Conservation (phyloP, 2,113 vertebrate genomes). For the Numida meleagris region DNA sequence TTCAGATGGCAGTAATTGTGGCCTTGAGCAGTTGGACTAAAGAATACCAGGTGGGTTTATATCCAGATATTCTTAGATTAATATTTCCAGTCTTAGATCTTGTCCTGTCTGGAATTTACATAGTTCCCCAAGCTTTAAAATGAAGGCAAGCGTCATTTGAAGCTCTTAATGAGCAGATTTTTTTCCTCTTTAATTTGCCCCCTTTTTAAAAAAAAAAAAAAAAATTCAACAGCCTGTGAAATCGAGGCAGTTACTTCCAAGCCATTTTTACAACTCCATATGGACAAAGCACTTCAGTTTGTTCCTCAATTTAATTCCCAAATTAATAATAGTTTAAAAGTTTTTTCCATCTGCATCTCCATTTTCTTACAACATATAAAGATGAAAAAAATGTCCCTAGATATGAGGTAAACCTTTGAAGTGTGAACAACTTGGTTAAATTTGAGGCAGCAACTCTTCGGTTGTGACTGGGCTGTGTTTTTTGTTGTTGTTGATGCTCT, state of each 20-base stretch:
- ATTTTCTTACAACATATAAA: neutral
- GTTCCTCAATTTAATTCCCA: neutral
- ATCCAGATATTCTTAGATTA: neutral
- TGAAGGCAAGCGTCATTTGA: neutral
- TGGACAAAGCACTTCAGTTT: neutral
- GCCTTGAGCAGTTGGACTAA: neutral
- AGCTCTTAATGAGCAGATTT: neutral
- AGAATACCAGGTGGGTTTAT: neutral
- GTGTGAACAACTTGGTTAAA: neutral
- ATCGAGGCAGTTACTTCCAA: neutral
- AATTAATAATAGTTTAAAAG: neutral
- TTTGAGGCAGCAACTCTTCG: neutral
- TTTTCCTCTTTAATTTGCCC: neutral
- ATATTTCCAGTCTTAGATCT: conserved; percentile 4
- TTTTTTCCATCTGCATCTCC: neutral
- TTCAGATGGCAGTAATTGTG: conserved; percentile 9
- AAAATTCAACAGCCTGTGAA: too few relatives aligned
- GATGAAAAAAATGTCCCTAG: neutral
- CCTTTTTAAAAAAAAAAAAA: too few relatives aligned
- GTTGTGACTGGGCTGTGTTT: neutral
- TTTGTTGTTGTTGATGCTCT: neutral
- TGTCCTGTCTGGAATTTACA: conserved; percentile 17
- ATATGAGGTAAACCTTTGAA: neutral
- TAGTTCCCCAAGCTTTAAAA: neutral
- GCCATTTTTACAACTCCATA: neutral